Evolutionary conservation across 1,140 invertebrate species (phyloP), one percentile per base, ranked within the genome.

Genomic region (Centruroides vittatus): DNA sequence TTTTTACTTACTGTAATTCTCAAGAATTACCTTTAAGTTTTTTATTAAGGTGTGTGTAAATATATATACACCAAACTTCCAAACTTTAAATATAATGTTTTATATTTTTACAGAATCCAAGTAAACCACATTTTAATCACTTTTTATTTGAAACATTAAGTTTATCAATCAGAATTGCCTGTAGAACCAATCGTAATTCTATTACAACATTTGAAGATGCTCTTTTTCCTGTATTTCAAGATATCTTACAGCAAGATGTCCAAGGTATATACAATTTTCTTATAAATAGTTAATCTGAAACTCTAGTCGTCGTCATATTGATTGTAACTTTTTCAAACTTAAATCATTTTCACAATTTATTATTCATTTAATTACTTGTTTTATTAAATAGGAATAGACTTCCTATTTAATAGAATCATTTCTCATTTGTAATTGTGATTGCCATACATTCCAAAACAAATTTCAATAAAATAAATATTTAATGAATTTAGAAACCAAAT

Each of bases 121-220:
- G 86, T 67, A 89, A 91, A 67, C 94, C 95, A 1, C 88, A 96
- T 73, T 98, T 97, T 74, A 98, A 98, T 78, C 94, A 98, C 73
- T 98, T 90, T 76, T 77, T 98, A 2, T 98, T 98, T 74, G 95
- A 98, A 77, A 89, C 87, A 0, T 76, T 98, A 35, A 87, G 89
- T 55, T 76, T 98, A 47, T 84, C 86, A 9, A 88, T 98, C 35
- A 61, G 86, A 68, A 86, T 94, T 70, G 86, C 91, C 23, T 95
- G 93, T 68, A 86, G 85, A 74, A 78, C 80, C 7, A 88, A 89
- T 70, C 81, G 84, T 0, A 75, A 75, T 51, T 86, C 88, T 47
- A 87, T 97, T 4, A 74, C 79, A n/a, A 85, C 84, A 0, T 98
- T 98, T 77, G 93, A 98, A 77, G 83, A 85, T 70, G 84, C 84